Conservation (phyloP, 2,888 invertebrate genomes). For the Eilema caniola region DNA sequence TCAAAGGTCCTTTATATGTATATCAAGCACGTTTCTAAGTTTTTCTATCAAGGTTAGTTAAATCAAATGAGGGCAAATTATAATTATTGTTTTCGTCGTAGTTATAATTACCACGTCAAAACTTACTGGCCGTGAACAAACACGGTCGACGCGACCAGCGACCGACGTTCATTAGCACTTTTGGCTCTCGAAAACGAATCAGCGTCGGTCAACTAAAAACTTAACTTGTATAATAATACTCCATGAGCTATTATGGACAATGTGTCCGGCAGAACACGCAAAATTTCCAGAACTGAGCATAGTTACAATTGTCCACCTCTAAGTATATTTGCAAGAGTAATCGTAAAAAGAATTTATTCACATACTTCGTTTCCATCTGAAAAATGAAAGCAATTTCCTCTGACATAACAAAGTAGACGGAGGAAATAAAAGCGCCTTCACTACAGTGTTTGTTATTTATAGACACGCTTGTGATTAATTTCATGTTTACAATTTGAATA, state of each 20-base stretch:
- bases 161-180: slow-evolving; percentile 71
- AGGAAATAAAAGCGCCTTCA: slow-evolving; percentile 57
- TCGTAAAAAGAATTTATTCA: slow-evolving; percentile 60
- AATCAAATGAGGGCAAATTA: neutral
- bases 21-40: neutral
- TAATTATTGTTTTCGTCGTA: slow-evolving; percentile 4
- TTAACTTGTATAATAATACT: slow-evolving; percentile 64
- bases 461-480: slow-evolving; percentile 51
- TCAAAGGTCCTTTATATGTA: neutral
- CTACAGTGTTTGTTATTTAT: slow-evolving; percentile 49
- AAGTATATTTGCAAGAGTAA: slow-evolving; percentile 18
- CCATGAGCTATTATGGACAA: slow-evolving; percentile 48
- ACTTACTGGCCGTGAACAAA: slow-evolving; percentile 53
- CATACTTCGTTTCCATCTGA: slow-evolving; percentile 60
- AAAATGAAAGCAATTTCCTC: slow-evolving; percentile 69
- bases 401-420: slow-evolving; percentile 55
- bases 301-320: slow-evolving; percentile 29
- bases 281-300: slow-evolving; percentile 31
- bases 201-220: slow-evolving; percentile 39
- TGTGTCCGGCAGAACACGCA: neutral
- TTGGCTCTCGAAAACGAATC: slow-evolving; percentile 59
- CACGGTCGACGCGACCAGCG: slow-evolving; percentile 62
- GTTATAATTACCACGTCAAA: neutral
- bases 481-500: slow-evolving; percentile 48
- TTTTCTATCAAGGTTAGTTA: neutral